Base-by-base conservation (phyloP, 1,140 invertebrate species). In the Rhopalosiphum padi region DNA sequence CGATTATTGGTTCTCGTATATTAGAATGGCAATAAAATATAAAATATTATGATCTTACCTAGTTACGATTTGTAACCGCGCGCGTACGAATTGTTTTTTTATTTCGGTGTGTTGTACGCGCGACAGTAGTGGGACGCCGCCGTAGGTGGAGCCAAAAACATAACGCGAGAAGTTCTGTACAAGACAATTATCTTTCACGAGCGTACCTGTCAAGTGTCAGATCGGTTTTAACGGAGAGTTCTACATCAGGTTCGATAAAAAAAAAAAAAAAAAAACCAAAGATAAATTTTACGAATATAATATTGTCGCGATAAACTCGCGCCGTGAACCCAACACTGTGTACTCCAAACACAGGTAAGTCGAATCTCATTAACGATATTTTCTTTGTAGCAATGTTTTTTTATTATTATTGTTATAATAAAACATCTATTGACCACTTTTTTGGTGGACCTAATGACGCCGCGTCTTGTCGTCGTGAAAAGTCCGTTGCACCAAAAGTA, bases 171-270 rank as follows among this genome's bases (percentile, higher is more conserved):
- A 92, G 77, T 92, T 92, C 68, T 8, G 60, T 46, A 37, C 90
- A 83, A 51, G 46, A 77, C 41, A 92, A 82, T 92, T 92, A 92
- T 92, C 91, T 92, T 83, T 92, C 68, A 92, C 46, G 23, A 46
- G 48, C 77, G 91, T 92, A 92, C 91, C 91, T 92, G 91, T 92
- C 91, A 92, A 92, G 91, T 92, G 91, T 92, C 51, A 35, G 68
- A 92, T 92, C 91, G 77, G 68, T 23, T 83, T 92, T 82, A 25
- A 77, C 68, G 77, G 91, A 83, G 68, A 48, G 48, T 53, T 53
- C 46, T 35, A 83, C 91, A 83, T 46, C 35, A 25, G 23, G 77
- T 92, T 83, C 91, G 91, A 92, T 92, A 92, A 92, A 83, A 77
- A 91, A 51, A 35, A 89, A 89, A 87, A 87, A 89, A 89, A 89